These are phyloP conservation scores for Lepidonotus clava DNA, from an alignment of 2,888 invertebrate genomes.

Conservation along the genomic window DNA sequence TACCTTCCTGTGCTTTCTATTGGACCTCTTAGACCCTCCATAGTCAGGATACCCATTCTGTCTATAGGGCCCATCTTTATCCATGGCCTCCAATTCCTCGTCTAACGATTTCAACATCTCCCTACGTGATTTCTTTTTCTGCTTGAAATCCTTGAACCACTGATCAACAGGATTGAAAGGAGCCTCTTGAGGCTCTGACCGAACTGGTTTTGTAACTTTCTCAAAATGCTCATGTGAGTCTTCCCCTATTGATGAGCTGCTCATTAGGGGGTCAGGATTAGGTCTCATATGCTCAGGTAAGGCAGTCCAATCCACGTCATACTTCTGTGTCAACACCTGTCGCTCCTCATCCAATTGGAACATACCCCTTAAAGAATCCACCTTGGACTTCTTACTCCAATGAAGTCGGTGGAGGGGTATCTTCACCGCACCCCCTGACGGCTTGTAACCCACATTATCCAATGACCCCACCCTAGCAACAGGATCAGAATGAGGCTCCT, in stretches of 20 bases:
- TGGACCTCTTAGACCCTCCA: background rate
- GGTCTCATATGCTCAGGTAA: conserved; percentile 44
- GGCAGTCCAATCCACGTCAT: conserved; percentile 27
- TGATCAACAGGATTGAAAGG: conserved; percentile 41
- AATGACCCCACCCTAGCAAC: conserved; percentile 93
- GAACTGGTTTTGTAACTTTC: background rate
- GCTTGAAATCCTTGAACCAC: conserved; percentile 29
- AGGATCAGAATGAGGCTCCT: background rate
- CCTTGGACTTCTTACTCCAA: conserved; percentile 12
- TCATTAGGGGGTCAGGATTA: background rate
- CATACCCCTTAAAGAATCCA: conserved; percentile 15
- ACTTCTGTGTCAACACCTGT: background rate
- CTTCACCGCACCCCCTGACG: conserved; percentile 88
- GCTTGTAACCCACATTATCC: conserved; percentile 93
- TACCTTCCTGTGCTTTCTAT: conserved; percentile 34
- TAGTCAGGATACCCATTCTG: background rate
- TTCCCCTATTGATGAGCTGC: background rate
- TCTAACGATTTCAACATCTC: conserved; percentile 16
- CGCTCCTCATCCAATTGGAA: background rate
- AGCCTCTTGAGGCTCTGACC: background rate
- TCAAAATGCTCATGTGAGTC: too few relatives aligned
- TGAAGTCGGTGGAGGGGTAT: conserved; percentile 91
- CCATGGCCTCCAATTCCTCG: conserved; percentile 9
- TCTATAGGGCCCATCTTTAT: background rate
- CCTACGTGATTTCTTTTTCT: background rate